Evolutionary conservation across 2,797 vertebrate genomes (phyloP).

Genomic region (Galago senegalensis): DNA sequence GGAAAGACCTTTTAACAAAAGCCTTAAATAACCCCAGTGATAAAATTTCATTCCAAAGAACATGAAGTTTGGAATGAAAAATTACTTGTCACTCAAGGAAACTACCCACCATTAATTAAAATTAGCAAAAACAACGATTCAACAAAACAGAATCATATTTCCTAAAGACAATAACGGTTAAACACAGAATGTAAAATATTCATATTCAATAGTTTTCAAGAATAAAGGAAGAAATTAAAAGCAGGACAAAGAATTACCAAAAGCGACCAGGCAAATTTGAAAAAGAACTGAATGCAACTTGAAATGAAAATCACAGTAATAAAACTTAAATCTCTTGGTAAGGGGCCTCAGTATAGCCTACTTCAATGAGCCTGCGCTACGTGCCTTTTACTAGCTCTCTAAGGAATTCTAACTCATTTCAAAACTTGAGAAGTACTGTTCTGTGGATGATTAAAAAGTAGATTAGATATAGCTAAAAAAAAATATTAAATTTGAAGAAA

Average conservation of each 20-base stretch:
- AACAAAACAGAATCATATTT: neutral
- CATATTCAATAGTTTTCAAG: conserved; percentile 26
- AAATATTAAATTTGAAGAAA: neutral
- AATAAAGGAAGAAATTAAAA: conserved; percentile 62
- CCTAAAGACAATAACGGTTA: neutral
- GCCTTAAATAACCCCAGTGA: neutral
- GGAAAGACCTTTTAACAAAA: neutral
- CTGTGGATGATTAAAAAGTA: neutral
- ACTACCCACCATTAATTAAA: neutral
- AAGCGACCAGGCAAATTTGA: neutral
- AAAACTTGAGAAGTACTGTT: neutral
- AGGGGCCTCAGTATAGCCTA: neutral
- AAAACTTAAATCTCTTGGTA: neutral
- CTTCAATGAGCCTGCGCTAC: neutral
- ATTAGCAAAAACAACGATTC: conserved; percentile 44
- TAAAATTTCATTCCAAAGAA: conserved; percentile 12
- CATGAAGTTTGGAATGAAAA: neutral
- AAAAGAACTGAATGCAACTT: neutral
- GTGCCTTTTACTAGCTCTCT: neutral
- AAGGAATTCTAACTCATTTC: neutral
- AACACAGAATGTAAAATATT: neutral
- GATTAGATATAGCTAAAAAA: neutral
- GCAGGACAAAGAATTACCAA: neutral
- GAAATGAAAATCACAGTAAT: neutral
- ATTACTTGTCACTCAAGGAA: neutral